Conservation (phyloP, 2,113 vertebrate genomes). For the Natator depressus region DNA sequence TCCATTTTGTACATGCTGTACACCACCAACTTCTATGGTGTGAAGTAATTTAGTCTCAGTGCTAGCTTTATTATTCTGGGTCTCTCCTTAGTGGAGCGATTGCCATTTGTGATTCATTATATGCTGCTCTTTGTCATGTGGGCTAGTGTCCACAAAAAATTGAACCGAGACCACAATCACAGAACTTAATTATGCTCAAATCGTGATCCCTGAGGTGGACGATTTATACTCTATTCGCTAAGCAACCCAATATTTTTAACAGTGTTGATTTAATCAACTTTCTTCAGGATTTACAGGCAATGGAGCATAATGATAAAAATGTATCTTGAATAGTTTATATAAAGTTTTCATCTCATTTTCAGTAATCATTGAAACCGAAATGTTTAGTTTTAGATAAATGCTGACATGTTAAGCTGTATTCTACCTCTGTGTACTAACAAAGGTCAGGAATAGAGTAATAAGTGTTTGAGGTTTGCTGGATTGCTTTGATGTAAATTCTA, state of each 20-base stretch:
- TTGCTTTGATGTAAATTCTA: conserved; percentile 75
- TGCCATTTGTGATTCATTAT: conserved; percentile 6
- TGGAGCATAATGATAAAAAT: conserved; percentile 28
- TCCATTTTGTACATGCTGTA: not conserved
- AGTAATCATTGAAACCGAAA: conserved; percentile 54
- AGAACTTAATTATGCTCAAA: not conserved
- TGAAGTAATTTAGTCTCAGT: not conserved
- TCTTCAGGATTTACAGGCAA: conserved; percentile 24
- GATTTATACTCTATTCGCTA: conserved; percentile 39
- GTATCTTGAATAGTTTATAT: conserved; percentile 18
- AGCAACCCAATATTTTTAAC: conserved; percentile 29
- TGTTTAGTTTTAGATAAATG: conserved; percentile 53
- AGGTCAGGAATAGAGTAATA: conserved; percentile 66
- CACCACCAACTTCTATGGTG: not conserved
- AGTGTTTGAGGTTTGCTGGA: conserved; percentile 68
- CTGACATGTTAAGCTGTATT: conserved; percentile 51
- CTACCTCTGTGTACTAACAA: conserved; percentile 71
- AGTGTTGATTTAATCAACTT: conserved; percentile 47
- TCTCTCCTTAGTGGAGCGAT: conserved; percentile 10
- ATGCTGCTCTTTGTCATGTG: conserved; percentile 35
- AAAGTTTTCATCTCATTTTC: conserved; percentile 66
- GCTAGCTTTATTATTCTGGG: not conserved
- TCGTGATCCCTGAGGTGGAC: not conserved
- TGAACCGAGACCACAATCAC: conserved; percentile 9
- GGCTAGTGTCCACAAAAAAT: conserved; percentile 2